These are phyloP conservation scores for Paracanthobrama guichenoti DNA, from an alignment of 2,113 vertebrate species.

Conservation along the genomic window DNA sequence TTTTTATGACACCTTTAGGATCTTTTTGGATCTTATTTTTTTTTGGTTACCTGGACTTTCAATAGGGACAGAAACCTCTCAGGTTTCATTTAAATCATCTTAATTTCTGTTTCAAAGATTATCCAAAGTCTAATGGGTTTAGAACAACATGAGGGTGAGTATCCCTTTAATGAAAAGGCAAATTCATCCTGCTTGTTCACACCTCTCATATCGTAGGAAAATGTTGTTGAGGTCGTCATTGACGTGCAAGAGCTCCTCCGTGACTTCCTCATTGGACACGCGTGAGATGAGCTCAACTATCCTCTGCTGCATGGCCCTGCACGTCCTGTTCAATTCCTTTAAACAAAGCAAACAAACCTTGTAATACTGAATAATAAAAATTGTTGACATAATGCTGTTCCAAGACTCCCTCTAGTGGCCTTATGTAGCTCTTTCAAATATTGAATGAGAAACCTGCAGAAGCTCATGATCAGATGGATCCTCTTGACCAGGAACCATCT, in stretches of 20 bases:
- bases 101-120: not conserved
- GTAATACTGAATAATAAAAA: not conserved
- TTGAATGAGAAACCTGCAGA: conserved; percentile 80
- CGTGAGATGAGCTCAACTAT: conserved; percentile 94
- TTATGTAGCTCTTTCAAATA: not conserved
- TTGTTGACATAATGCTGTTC: not conserved
- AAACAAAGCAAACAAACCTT: conserved; percentile 32
- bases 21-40: not conserved
- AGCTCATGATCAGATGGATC: conserved; percentile 95
- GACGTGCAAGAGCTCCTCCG: conserved; percentile 92
- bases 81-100: not conserved
- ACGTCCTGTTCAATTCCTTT: conserved; percentile 95
- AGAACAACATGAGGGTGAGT: not conserved
- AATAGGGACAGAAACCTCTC: not conserved
- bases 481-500: conserved; percentile 97
- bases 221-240: conserved; percentile 98
- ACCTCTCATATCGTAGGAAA: conserved; percentile 93
- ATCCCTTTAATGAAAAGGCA: not conserved
- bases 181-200: not conserved
- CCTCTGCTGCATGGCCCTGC: conserved; percentile 95
- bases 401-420: conserved; percentile 43
- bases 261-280: conserved; percentile 94
- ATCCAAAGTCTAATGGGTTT: not conserved
- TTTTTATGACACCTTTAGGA: not conserved
- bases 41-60: not conserved